Conservation (phyloP, 2,888 invertebrate genomes). For the Chymomyza amoena region DNA sequence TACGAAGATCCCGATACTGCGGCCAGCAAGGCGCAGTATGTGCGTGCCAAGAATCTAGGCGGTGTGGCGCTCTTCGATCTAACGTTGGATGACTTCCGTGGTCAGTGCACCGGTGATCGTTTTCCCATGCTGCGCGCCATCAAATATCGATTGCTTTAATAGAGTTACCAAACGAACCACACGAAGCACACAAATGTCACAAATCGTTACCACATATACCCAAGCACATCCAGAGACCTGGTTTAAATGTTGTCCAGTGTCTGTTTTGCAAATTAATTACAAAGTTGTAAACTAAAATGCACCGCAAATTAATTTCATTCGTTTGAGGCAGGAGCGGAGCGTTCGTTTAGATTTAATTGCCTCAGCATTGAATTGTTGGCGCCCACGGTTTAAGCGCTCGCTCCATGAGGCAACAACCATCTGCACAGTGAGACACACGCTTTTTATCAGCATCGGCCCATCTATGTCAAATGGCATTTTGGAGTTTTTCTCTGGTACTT, state of each 20-base stretch:
- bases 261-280: constrained; percentile 70
- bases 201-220: neutral
- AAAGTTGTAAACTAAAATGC: constrained; percentile 66
- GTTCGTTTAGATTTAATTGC: constrained; percentile 59
- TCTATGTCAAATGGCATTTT: constrained; percentile 64
- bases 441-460: constrained; percentile 57
- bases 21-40: constrained; percentile 87
- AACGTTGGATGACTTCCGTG: constrained; percentile 89
- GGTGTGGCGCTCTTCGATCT: constrained; percentile 88
- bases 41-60: constrained; percentile 86
- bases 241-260: neutral
- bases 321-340: constrained; percentile 10
- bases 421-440: constrained; percentile 29
- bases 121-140: constrained; percentile 89
- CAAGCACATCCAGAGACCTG: neutral
- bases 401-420: neutral
- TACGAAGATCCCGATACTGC: constrained; percentile 91
- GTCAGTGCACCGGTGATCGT: constrained; percentile 88
- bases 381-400: constrained; percentile 54
- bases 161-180: constrained; percentile 9
- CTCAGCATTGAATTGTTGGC: constrained; percentile 63
- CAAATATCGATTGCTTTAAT: constrained; percentile 81
- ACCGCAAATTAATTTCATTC: constrained; percentile 68
- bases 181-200: constrained; percentile 27
- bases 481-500: constrained; percentile 20